Percentiles rank a stretch among this genome's conserved stretches.
phyloP scores from a whole-genome alignment of 1,140 invertebrate species.

The Holcopasites calliopsidis region DNA sequence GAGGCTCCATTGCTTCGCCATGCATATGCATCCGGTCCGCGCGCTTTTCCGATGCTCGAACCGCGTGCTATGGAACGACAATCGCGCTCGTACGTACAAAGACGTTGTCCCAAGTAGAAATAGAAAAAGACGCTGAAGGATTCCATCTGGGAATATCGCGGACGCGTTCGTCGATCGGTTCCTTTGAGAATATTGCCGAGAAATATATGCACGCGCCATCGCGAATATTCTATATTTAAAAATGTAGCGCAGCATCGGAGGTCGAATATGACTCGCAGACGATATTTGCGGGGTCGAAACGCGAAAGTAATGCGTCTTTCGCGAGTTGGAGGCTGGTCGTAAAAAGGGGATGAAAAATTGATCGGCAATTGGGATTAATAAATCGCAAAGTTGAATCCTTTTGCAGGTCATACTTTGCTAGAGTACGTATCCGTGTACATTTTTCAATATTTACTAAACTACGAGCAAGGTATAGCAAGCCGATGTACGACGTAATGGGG shows the following conservation, averaged over 20 bases:
- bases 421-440: slow-evolving; percentile 14
- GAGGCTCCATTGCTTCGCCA: neutral
- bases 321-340: neutral
- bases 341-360: slow-evolving; percentile 49
- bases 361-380: slow-evolving; percentile 42
- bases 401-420: neutral
- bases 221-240: neutral
- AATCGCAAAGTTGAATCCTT: slow-evolving; percentile 18
- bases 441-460: slow-evolving; percentile 50
- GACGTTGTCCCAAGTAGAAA: neutral
- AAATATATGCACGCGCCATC: neutral
- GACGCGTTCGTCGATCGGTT: slow-evolving; percentile 3
- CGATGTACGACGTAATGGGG: neutral
- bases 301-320: slow-evolving; percentile 31
- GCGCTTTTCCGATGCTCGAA: slow-evolving; percentile 8
- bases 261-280: neutral
- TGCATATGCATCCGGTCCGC: slow-evolving; percentile 22
- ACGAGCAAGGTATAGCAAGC: slow-evolving; percentile 1
- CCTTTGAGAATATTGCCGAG: neutral
- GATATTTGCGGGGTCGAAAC: neutral
- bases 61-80: neutral
- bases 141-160: neutral
- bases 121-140: neutral
- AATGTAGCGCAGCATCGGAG: neutral
- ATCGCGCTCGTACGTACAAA: slow-evolving; percentile 24